Percentiles rank a stretch among this genome's conserved stretches.
These are phyloP conservation scores for Bedellia somnulentella DNA, from an alignment of 2,888 invertebrate genomes.

Conservation along the genomic window DNA sequence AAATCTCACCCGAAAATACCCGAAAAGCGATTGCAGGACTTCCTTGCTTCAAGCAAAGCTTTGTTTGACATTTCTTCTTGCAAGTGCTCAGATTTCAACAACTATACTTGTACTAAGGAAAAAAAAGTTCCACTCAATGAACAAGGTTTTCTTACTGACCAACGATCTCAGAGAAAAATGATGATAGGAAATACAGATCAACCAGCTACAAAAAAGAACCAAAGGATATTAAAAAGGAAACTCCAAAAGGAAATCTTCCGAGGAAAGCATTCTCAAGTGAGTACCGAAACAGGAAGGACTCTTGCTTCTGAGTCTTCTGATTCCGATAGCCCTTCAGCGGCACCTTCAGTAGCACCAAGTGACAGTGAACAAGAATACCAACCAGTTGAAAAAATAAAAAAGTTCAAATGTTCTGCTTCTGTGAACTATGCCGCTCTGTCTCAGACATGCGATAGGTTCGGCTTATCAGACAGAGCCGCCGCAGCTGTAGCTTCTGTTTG, in stretches of 20 bases:
- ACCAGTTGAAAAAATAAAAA: neutral
- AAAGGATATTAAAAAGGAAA: constrained; percentile 8
- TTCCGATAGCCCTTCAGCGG: neutral
- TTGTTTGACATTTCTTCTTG: constrained; percentile 10
- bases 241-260: constrained; percentile 1
- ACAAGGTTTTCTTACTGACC: constrained; percentile 7
- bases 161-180: constrained; percentile 8
- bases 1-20: constrained; percentile 6
- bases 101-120: constrained; percentile 6
- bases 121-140: constrained; percentile 10
- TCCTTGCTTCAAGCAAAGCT: constrained; percentile 6
- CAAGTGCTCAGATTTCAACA: constrained; percentile 9
- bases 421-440: constrained; percentile 6
- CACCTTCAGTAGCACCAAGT: neutral
- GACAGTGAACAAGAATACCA: too few species aligned
- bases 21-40: constrained; percentile 3
- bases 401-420: neutral
- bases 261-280: neutral
- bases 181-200: constrained; percentile 7
- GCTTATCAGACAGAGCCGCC: constrained; percentile 11
- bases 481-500: constrained; percentile 10
- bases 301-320: too few species aligned
- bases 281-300: too few species aligned
- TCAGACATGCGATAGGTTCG: constrained; percentile 11
- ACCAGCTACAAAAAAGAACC: constrained; percentile 6